These are phyloP conservation scores for Sarcophaga peregrina DNA, from an alignment of 1,140 invertebrate species.

Conservation along the genomic window DNA sequence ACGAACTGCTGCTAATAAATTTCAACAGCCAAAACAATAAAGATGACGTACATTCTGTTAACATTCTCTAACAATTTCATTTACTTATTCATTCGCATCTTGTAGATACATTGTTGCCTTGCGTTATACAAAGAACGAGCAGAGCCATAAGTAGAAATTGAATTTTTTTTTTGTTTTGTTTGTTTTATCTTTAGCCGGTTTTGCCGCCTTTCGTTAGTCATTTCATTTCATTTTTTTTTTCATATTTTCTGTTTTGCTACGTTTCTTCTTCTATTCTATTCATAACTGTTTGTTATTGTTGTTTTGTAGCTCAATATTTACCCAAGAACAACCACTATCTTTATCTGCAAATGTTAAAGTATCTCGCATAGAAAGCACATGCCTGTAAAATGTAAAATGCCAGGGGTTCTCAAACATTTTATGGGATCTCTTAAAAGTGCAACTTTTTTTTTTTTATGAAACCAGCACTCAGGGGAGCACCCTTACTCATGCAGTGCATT, in stretches of 20 bases:
- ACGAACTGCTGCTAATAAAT: background rate
- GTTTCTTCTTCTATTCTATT: background rate
- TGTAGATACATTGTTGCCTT: background rate
- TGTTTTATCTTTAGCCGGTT: background rate
- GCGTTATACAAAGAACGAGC: no score
- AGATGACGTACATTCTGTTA: background rate
- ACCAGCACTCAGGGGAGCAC: no score
- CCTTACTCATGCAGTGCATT: no score
- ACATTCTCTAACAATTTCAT: background rate
- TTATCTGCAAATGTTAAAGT: background rate
- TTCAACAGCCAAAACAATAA: background rate
- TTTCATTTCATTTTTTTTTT: background rate
- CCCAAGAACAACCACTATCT: background rate
- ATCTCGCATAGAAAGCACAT: constrained; percentile 1
- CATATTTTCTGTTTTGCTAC: constrained; percentile 7
- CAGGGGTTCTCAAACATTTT: no score
- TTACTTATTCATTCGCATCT: background rate
- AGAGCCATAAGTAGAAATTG: background rate
- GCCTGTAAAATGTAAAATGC: background rate
- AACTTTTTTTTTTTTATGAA: no score
- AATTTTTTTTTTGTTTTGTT: no score
- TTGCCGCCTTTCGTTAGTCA: background rate
- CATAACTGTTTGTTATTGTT: background rate
- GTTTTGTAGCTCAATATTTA: background rate
- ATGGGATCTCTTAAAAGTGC: no score